Base-by-base conservation (phyloP, 2,888 invertebrate genomes). In the Baronia brevicornis region DNA sequence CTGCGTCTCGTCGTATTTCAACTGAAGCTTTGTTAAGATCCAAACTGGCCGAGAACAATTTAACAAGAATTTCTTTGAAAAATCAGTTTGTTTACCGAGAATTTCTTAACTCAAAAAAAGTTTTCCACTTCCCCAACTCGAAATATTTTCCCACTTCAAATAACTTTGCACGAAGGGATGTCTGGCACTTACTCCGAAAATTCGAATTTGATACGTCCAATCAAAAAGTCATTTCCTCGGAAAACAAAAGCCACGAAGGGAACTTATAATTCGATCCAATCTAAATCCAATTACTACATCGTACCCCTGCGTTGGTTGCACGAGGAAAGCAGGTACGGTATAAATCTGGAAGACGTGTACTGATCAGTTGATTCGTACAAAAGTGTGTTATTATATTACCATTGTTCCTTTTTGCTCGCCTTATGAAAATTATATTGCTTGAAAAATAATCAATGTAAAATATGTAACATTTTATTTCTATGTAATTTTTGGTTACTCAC, bases 261-360 rank as follows among this genome's bases (percentile, higher is more conserved):
- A 74, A 67, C 68, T 68, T 68, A 64, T 75, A 75, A 80, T 75
- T 70, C 60, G 64, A 68, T 71, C 70, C 72, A 78, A 82, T 82
- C 77, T 73, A 73, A 79, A 71, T 73, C 74, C 71, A 78, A 80
- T 80, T 80, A 80, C 73, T 57, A n/a, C n/a, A n/a, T 54, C 58
- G 60, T 64, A 63, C 69, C 54, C 50, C 51, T 56, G 62, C 54
- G 63, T 60, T 56, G 54, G 54, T 9, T 4, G 29, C 25, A 35
- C 58, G 51, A 62, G 60, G 54, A 60, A 60, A 57, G 57, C 51
- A 61, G 58, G 46, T 53, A 46, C 46, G 49, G 51, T 54, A 54
- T 27, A 31, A 33, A 54, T 56, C 50, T 54, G 50, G 43, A 57
- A 51, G 39, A 35, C 26, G 12, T 30, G 25, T 18, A 7, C 7